Conservation (phyloP, 1,140 invertebrate species). For the Trachymyrmex cornetzi region DNA sequence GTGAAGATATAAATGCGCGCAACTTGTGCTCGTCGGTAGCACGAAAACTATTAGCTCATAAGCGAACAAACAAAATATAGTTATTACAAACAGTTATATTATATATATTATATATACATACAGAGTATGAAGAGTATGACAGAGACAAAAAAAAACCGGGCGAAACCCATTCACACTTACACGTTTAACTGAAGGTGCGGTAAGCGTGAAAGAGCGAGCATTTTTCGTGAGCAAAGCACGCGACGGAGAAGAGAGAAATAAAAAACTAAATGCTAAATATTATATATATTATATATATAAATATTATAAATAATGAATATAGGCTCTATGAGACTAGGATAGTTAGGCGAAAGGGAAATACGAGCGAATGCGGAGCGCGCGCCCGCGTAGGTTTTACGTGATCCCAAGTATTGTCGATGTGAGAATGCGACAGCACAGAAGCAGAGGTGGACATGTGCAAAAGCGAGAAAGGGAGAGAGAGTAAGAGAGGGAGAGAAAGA, state of each 20-base stretch:
- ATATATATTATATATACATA: constrained; percentile 87
- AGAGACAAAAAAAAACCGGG: constrained; percentile 67
- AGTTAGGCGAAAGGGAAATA: constrained; percentile 84
- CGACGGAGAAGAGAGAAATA: constrained; percentile 78
- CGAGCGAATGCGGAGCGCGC: constrained; percentile 69
- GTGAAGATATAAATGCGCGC: constrained; percentile 81
- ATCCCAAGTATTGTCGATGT: constrained; percentile 52
- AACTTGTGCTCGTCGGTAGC: constrained; percentile 85
- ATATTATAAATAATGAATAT: constrained; percentile 87
- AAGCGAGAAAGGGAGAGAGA: constrained; percentile 23
- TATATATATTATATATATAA: constrained; percentile 85
- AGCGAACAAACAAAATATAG: constrained; percentile 87
- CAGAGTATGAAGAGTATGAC: constrained; percentile 82
- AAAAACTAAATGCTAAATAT: constrained; percentile 86
- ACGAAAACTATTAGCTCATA: constrained; percentile 87
- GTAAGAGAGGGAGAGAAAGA: constrained; percentile 43
- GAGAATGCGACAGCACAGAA: constrained; percentile 55
- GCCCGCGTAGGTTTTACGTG: constrained; percentile 63
- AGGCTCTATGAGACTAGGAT: constrained; percentile 86
- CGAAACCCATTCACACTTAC: constrained; percentile 59
- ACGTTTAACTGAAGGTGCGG: constrained; percentile 64
- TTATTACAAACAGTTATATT: constrained; percentile 87
- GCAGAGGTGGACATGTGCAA: constrained; percentile 12
- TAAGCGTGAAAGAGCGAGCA: constrained; percentile 61
- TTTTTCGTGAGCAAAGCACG: constrained; percentile 73